Conservation (phyloP, 2,797 vertebrate species). For the Mareca strepera region DNA sequence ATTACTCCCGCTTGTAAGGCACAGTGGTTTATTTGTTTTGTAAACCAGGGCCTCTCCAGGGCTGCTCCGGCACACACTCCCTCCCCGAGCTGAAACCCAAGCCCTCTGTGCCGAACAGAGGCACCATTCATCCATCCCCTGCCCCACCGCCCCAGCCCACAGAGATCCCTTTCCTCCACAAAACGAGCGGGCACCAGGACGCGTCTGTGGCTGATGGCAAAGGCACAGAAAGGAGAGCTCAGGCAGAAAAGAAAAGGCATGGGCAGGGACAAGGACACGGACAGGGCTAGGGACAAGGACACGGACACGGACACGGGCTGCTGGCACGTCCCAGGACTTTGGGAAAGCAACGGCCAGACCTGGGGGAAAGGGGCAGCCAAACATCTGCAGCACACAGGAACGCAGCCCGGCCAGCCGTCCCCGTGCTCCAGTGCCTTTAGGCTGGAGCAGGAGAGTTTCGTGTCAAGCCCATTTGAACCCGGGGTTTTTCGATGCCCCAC, state of each 20-base stretch:
- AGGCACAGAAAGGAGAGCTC: neutral
- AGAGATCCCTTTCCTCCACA: rapidly evolving
- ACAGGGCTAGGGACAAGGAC: no score
- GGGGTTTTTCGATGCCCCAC: neutral
- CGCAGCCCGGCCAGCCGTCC: rapidly evolving
- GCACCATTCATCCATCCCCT: neutral
- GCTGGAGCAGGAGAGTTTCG: neutral
- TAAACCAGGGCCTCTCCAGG: neutral
- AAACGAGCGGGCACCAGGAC: rapidly evolving
- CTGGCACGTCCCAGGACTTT: neutral
- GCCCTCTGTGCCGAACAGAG: neutral
- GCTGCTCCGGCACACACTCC: neutral
- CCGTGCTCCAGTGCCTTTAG: neutral
- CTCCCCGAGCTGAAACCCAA: neutral
- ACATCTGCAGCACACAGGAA: neutral
- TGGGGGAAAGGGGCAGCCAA: neutral
- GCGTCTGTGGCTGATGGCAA: neutral
- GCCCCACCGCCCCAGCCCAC: neutral
- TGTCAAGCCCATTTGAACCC: neutral
- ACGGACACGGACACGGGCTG: neutral
- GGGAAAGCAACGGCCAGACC: neutral
- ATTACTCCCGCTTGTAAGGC: neutral
- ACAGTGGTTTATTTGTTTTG: constrained; percentile 25
- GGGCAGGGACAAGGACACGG: no score
- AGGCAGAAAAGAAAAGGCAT: neutral